Percentiles rank a stretch among this genome's conserved stretches.
Conservation (phyloP, 2,888 invertebrate genomes). For the Melipona bicolor region DNA sequence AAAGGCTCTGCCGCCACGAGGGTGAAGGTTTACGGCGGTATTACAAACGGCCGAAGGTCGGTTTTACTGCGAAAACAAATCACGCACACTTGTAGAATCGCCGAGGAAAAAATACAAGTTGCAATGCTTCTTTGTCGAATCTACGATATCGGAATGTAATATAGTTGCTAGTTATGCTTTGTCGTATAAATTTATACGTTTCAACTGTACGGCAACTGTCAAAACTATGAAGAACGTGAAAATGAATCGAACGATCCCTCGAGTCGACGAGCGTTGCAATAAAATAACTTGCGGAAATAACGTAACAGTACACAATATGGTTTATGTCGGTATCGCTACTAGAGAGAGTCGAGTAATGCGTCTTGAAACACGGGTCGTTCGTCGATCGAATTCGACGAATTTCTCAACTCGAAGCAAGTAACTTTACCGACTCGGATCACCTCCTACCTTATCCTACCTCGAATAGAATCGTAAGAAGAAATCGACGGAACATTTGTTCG, state of each 20-base stretch:
- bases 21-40: constrained; percentile 50
- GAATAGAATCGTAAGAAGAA: not conserved
- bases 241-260: not conserved
- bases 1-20: constrained; percentile 14
- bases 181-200: too few species aligned
- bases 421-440: not conserved
- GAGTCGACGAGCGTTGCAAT: not conserved
- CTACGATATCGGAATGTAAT: not conserved
- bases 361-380: too few species aligned
- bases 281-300: not conserved
- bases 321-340: not conserved
- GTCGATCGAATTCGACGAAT: too few species aligned
- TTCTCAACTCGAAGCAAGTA: not conserved
- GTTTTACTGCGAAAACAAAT: constrained; percentile 39
- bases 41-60: constrained; percentile 57
- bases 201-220: too few species aligned
- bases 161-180: too few species aligned
- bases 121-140: not conserved
- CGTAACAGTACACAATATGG: too few species aligned
- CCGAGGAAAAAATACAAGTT: not conserved
- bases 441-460: not conserved
- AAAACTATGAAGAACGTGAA: not conserved
- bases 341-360: too few species aligned
- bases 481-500: not conserved
- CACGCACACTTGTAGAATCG: not conserved